phyloP scores from a whole-genome alignment of 2,888 invertebrate species.

The Blomia tropicalis region DNA sequence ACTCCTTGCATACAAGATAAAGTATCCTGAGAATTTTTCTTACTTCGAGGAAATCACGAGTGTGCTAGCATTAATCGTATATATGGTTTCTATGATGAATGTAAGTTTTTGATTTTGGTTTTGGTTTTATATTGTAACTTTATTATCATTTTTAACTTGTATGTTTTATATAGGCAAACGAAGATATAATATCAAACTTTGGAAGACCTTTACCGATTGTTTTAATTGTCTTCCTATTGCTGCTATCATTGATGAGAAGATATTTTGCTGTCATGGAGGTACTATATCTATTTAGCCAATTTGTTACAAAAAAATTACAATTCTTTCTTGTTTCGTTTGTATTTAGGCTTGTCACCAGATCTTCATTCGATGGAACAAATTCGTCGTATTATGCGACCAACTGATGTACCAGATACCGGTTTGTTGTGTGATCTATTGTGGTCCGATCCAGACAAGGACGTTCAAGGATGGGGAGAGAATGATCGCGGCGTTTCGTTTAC shows the following conservation, averaged over 20 bases:
- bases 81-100: constrained; percentile 96
- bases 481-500: constrained; percentile 96
- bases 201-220: constrained; percentile 51
- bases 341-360: constrained; percentile 58
- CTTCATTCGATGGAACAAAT: constrained; percentile 55
- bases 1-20: constrained; percentile 88
- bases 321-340: too few species aligned
- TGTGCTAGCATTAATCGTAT: constrained; percentile 96
- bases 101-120: constrained; percentile 43
- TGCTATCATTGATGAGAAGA: constrained; percentile 49
- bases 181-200: constrained; percentile 47
- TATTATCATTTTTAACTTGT: too few species aligned
- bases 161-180: constrained; percentile 53
- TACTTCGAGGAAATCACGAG: constrained; percentile 91
- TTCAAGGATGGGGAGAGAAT: constrained; percentile 64
- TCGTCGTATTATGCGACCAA: constrained; percentile 44
- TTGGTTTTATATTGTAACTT: too few species aligned
- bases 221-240: constrained; percentile 48
- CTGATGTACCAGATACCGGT: constrained; percentile 43
- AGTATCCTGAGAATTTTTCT: constrained; percentile 68
- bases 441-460: constrained; percentile 40
- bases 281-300: too few species aligned
- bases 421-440: constrained; percentile 43
- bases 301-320: too few species aligned
- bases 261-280: constrained; percentile 50